Evolutionary conservation across 2,113 vertebrate genomes (phyloP).

Genomic region (Meriones unguiculatus): DNA sequence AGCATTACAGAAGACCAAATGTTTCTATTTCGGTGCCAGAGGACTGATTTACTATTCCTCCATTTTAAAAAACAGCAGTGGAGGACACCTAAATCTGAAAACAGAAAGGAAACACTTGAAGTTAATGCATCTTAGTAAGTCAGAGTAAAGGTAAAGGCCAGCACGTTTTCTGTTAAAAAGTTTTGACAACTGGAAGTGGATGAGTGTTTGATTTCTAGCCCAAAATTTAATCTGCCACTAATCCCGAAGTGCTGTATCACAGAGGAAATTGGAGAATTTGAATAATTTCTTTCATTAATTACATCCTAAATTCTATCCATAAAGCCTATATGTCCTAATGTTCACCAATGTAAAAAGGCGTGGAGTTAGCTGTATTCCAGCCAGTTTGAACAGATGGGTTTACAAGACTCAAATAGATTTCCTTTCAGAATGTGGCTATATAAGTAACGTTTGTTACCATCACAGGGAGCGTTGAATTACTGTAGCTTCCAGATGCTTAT

Average conservation of each 20-base stretch:
- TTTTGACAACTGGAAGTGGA: neutral
- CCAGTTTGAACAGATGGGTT: slow-evolving; percentile 86
- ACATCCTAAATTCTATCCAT: slow-evolving; percentile 62
- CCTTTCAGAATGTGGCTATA: slow-evolving; percentile 84
- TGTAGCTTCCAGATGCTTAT: slow-evolving; percentile 82
- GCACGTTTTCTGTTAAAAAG: neutral
- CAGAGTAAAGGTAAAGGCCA: neutral
- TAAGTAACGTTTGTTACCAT: slow-evolving; percentile 82
- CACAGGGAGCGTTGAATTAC: slow-evolving; percentile 75
- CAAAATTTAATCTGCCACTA: neutral
- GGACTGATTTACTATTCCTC: slow-evolving; percentile 55
- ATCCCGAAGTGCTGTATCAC: neutral
- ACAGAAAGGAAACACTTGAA: slow-evolving; percentile 29
- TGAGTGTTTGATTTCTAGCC: slow-evolving; percentile 22
- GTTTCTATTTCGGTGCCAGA: slow-evolving; percentile 65
- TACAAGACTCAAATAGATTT: slow-evolving; percentile 83
- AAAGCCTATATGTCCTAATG: slow-evolving; percentile 71
- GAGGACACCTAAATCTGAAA: slow-evolving; percentile 43
- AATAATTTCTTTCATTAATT: slow-evolving; percentile 66
- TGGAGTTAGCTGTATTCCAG: slow-evolving; percentile 68
- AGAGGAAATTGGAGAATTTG: neutral
- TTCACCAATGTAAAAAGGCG: slow-evolving; percentile 73
- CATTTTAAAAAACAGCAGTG: slow-evolving; percentile 49
- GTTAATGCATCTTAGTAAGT: neutral
- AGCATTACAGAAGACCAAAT: slow-evolving; percentile 64